phyloP scores from a whole-genome alignment of 92 coral and sea anemone genomes.

The Plumapathes pennacea region DNA sequence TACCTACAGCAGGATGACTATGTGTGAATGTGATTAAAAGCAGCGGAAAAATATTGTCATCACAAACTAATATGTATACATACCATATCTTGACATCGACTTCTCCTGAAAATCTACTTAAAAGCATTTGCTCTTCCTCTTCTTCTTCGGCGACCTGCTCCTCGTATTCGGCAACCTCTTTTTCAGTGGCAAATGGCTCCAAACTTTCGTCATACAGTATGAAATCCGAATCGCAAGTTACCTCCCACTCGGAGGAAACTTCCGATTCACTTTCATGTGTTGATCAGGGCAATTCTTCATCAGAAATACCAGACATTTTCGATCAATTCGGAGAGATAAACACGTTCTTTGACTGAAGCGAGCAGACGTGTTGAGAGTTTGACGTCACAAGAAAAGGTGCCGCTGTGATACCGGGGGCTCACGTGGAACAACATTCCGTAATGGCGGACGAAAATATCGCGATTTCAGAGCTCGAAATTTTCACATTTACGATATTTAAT shows the following conservation, averaged over 20 bases:
- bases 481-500: constrained; percentile 4
- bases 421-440: constrained; percentile 6
- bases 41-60: neutral
- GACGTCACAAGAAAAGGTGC: constrained; percentile 11
- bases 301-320: too few species aligned
- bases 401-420: constrained; percentile 7
- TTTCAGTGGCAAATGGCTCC: constrained; percentile 25
- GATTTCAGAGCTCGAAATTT: too few species aligned
- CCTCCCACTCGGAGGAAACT: constrained; percentile 14
- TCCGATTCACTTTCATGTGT: constrained; percentile 28
- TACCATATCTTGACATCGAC: constrained; percentile 14
- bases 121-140: constrained; percentile 6
- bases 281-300: constrained; percentile 4
- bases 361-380: constrained; percentile 16
- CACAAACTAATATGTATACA: neutral
- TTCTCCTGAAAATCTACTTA: constrained; percentile 18
- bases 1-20: constrained; percentile 1
- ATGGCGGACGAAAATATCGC: constrained; percentile 12
- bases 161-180: constrained; percentile 25
- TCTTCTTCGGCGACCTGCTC: constrained; percentile 27
- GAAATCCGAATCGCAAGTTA: constrained; percentile 14
- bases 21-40: neutral
- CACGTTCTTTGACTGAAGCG: too few species aligned
- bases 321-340: too few species aligned
- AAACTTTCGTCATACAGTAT: constrained; percentile 25